phyloP scores from a whole-genome alignment of 2,113 vertebrate species.

The Aegithalos caudatus region DNA sequence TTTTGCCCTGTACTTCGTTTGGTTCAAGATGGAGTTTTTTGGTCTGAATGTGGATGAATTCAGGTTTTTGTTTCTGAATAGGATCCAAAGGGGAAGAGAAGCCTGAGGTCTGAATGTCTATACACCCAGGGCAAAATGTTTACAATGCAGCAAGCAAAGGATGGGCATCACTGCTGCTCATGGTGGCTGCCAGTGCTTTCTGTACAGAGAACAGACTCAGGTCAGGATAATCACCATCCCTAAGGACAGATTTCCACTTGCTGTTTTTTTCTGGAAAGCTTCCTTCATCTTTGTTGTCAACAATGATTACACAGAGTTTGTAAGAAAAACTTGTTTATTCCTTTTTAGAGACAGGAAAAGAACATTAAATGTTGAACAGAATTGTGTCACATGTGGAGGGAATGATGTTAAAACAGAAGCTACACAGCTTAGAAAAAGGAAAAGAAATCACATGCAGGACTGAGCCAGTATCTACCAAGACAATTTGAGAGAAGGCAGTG shows the following conservation, averaged over 20 bases:
- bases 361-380: background rate
- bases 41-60: background rate
- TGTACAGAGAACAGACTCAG: background rate
- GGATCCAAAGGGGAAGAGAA: background rate
- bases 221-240: background rate
- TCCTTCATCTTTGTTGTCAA: background rate
- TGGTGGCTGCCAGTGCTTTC: background rate
- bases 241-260: background rate
- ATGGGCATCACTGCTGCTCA: accelerated
- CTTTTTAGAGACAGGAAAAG: background rate
- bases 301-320: background rate
- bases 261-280: background rate
- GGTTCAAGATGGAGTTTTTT: background rate
- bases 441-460: background rate
- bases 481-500: background rate
- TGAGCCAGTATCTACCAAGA: background rate
- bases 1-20: background rate
- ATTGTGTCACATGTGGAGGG: accelerated
- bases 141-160: background rate
- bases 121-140: background rate
- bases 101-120: background rate
- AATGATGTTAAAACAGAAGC: background rate
- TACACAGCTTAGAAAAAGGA: background rate
- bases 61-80: background rate
- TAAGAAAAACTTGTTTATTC: background rate